phyloP scores from a whole-genome alignment of 2,888 invertebrate genomes.

The Yponomeuta sedellus region DNA sequence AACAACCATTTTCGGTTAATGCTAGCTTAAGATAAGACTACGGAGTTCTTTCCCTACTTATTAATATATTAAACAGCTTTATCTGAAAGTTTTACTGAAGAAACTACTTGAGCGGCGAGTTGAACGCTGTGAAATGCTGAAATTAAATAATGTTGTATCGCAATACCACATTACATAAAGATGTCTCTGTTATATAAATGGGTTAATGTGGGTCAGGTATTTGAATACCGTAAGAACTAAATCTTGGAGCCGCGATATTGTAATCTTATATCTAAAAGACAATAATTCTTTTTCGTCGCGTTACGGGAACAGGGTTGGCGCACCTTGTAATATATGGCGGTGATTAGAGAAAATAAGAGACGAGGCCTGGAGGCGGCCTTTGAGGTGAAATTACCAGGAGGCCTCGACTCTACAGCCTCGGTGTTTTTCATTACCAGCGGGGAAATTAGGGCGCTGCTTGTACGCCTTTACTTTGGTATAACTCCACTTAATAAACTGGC shows the following conservation, averaged over 20 bases:
- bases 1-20: constrained; percentile 6
- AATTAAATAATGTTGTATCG: not conserved
- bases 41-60: constrained; percentile 1
- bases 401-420: constrained; percentile 30
- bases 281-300: not conserved
- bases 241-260: not conserved
- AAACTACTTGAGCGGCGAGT: not conserved
- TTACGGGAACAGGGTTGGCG: not conserved
- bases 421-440: constrained; percentile 68
- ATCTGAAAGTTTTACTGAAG: not conserved
- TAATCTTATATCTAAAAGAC: not conserved
- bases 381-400: constrained; percentile 56
- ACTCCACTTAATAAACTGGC: too few relatives aligned
- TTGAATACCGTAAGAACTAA: not conserved
- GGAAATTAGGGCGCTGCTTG: constrained; percentile 53
- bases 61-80: constrained; percentile 10
- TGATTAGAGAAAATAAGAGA: constrained; percentile 62
- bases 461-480: not conserved
- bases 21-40: constrained; percentile 4
- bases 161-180: not conserved
- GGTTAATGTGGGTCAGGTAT: not conserved
- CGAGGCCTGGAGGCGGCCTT: constrained; percentile 45
- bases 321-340: constrained; percentile 26
- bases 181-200: not conserved
- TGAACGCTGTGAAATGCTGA: not conserved